A percentile compares a stretch with the other conserved stretches of the same genome.
Conservation (phyloP, 2,888 invertebrate species). For the Plebejus argus region DNA sequence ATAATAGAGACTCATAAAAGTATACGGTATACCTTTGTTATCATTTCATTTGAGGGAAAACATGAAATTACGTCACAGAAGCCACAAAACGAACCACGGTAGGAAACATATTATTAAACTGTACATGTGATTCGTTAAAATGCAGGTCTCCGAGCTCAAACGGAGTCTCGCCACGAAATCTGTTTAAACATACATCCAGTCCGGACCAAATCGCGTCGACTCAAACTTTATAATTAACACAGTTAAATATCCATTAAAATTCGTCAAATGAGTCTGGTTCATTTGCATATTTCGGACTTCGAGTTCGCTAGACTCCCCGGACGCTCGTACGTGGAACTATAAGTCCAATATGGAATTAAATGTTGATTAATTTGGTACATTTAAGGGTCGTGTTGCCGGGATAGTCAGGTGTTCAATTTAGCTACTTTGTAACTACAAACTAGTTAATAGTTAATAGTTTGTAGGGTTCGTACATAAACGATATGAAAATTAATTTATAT, state of each 20-base stretch:
- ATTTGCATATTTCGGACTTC: conserved; percentile 71
- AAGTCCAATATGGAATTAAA: conserved; percentile 69
- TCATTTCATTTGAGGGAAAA: background rate
- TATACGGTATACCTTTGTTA: background rate
- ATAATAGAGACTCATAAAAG: background rate
- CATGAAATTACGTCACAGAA: background rate
- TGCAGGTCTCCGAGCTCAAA: conserved; percentile 38
- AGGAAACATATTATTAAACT: background rate
- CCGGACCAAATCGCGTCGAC: conserved; percentile 54
- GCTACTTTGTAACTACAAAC: conserved; percentile 68
- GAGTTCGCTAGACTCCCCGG: conserved; percentile 62
- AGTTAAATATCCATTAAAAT: conserved; percentile 76
- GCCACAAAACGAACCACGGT: background rate
- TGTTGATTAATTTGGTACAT: conserved; percentile 74
- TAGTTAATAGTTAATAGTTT: conserved; percentile 68
- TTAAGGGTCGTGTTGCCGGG: conserved; percentile 55
- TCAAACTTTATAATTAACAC: conserved; percentile 71
- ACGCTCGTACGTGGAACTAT: conserved; percentile 59
- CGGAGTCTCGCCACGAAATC: conserved; percentile 43
- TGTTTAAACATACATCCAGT: conserved; percentile 55
- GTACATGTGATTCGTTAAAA: background rate
- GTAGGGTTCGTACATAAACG: conserved; percentile 42
- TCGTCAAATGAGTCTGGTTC: conserved; percentile 73
- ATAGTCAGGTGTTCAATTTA: conserved; percentile 67
- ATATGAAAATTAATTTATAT: conserved; percentile 26